phyloP scores from a whole-genome alignment of 1,140 invertebrate species.

The Nomia melanderi region DNA sequence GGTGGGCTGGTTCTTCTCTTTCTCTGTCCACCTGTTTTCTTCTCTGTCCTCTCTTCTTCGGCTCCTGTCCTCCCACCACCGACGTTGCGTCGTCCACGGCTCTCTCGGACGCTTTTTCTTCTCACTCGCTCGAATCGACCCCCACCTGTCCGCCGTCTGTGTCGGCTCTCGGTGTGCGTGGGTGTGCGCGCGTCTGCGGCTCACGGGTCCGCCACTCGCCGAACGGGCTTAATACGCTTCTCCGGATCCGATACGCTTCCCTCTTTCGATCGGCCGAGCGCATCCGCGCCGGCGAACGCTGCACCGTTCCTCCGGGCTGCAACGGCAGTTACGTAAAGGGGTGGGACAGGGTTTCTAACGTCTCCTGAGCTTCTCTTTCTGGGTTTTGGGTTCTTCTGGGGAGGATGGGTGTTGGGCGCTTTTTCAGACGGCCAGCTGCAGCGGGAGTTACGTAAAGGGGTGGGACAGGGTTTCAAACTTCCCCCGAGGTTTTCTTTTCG shows the following conservation, averaged over 20 bases:
- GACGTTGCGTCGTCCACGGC: too few species aligned
- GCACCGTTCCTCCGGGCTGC: neutral
- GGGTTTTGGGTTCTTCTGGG: too few species aligned
- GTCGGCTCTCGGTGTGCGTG: too few species aligned
- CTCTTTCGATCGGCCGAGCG: slow-evolving; percentile 29
- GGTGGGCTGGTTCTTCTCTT: neutral
- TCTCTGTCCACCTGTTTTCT: neutral
- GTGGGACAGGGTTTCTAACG: neutral
- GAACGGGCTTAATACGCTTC: slow-evolving; percentile 14
- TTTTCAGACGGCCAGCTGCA: too few species aligned
- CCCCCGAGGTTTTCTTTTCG: too few species aligned
- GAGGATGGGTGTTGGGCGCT: too few species aligned
- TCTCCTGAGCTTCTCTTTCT: too few species aligned
- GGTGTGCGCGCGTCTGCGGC: neutral
- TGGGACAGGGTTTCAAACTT: neutral
- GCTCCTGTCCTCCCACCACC: slow-evolving; percentile 1
- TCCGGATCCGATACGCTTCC: slow-evolving; percentile 47
- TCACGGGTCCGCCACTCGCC: slow-evolving; percentile 20
- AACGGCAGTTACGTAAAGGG: slow-evolving; percentile 32
- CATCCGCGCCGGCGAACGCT: slow-evolving; percentile 18
- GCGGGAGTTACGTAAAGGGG: slow-evolving; percentile 31
- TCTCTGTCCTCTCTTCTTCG: neutral
- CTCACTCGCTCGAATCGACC: too few species aligned
- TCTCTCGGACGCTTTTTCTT: too few species aligned
- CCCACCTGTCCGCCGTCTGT: too few species aligned